Conservation (phyloP, 2,888 invertebrate genomes). For the Hypomecis atomaria region DNA sequence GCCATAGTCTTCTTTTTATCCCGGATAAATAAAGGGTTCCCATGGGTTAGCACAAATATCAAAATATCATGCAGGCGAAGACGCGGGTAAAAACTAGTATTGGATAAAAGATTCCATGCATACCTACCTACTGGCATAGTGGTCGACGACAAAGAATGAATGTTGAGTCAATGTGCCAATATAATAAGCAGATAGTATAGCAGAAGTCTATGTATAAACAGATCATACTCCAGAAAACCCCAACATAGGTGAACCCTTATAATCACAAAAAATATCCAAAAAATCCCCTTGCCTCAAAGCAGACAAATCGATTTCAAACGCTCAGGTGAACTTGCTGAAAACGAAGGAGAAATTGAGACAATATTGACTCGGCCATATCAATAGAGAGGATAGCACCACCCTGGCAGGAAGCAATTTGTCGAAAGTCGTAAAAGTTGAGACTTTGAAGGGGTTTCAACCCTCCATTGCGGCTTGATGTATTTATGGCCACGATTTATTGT, state of each 20-base stretch:
- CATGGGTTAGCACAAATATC: too few relatives aligned
- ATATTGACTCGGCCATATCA: constrained; percentile 53
- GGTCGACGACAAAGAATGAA: too few relatives aligned
- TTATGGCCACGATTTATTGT: constrained; percentile 34
- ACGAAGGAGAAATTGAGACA: constrained; percentile 54
- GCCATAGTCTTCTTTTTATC: too few relatives aligned
- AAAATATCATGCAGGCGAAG: too few relatives aligned
- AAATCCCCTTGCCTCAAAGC: constrained; percentile 12
- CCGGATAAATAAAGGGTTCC: too few relatives aligned
- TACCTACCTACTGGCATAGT: too few relatives aligned
- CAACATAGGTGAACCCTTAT: not conserved
- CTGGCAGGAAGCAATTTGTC: constrained; percentile 55
- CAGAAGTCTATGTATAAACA: not conserved
- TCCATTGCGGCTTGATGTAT: constrained; percentile 36
- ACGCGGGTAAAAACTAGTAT: too few relatives aligned
- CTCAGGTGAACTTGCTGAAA: constrained; percentile 48
- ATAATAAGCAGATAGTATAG: too few relatives aligned
- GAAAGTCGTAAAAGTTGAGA: constrained; percentile 51
- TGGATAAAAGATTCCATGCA: too few relatives aligned
- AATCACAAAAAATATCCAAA: not conserved
- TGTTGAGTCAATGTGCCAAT: too few relatives aligned
- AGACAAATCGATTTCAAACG: constrained; percentile 40
- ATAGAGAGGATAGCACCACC: constrained; percentile 35
- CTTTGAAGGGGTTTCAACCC: constrained; percentile 43
- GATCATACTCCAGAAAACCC: not conserved